phyloP scores from a whole-genome alignment of 1,140 invertebrate species.

The Caenorhabditis tropicalis region DNA sequence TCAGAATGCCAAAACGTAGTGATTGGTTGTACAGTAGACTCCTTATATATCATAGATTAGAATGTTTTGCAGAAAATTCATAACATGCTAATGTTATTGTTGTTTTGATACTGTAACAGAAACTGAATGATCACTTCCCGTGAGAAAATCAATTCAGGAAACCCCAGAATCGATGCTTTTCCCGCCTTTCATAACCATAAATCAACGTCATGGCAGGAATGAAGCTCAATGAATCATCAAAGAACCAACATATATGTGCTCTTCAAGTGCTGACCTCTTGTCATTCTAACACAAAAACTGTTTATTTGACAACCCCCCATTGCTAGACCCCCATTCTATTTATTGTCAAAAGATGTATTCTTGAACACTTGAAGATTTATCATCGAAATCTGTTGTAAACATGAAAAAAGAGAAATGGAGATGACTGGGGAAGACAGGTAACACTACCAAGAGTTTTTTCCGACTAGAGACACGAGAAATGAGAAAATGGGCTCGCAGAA shows the following conservation, averaged over 20 bases:
- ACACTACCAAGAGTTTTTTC: constrained; percentile 13
- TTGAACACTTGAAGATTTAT: background rate
- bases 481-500: background rate
- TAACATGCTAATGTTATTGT: no score
- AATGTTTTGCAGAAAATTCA: no score
- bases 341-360: background rate
- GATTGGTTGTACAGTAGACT: no score
- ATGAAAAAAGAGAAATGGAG: background rate
- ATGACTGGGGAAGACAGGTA: background rate
- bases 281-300: constrained; percentile 1
- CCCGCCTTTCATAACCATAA: background rate
- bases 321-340: background rate
- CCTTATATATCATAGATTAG: no score
- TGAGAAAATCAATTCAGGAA: no score
- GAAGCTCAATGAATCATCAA: constrained; percentile 31
- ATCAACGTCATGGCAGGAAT: background rate
- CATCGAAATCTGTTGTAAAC: background rate
- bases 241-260: background rate
- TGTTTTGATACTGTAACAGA: no score
- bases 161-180: no score
- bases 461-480: no score
- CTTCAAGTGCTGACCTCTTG: constrained; percentile 39
- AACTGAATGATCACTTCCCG: no score
- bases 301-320: background rate
- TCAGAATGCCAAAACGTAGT: no score